Percentiles rank a stretch among this genome's conserved stretches.
Evolutionary conservation across 2,888 invertebrate species (phyloP).

Genomic region (Stictocephala bisonia): DNA sequence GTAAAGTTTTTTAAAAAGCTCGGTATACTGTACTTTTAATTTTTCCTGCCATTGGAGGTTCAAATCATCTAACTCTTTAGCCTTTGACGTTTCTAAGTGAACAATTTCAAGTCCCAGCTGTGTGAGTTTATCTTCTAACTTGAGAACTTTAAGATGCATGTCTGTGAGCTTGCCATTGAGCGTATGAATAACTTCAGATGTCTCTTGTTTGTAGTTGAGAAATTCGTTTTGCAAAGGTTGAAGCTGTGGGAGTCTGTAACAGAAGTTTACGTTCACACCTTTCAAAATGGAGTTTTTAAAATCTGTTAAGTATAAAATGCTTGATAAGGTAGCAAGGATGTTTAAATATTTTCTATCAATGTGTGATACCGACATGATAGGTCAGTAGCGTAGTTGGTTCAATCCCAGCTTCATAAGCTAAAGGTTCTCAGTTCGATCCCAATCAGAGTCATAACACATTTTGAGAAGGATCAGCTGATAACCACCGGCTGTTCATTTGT

Average conservation of each 20-base stretch:
- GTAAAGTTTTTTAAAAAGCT: too few relatives aligned
- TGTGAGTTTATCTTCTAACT: slow-evolving; percentile 21
- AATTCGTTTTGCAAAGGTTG: slow-evolving; percentile 23
- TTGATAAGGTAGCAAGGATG: too few relatives aligned
- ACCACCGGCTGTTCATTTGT: too few relatives aligned
- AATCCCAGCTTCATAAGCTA: too few relatives aligned
- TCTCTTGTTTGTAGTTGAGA: slow-evolving; percentile 11
- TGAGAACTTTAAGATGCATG: slow-evolving; percentile 9
- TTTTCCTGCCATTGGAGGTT: slow-evolving; percentile 2
- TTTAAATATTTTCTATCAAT: too few relatives aligned
- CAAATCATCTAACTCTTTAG: slow-evolving; percentile 6
- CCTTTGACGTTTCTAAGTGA: background rate
- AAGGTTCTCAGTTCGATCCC: too few relatives aligned
- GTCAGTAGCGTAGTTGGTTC: too few relatives aligned
- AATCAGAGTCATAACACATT: too few relatives aligned
- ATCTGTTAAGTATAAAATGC: too few relatives aligned
- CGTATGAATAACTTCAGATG: slow-evolving; percentile 17
- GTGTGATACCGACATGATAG: too few relatives aligned
- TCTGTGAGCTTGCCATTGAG: slow-evolving; percentile 12
- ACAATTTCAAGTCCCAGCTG: slow-evolving; percentile 7
- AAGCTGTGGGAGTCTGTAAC: slow-evolving; percentile 8
- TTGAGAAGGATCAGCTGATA: too few relatives aligned
- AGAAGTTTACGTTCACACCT: background rate
- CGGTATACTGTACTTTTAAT: slow-evolving; percentile 5
- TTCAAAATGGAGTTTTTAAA: too few relatives aligned